Conservation (phyloP, 2,113 vertebrate species). For the Aleadryas rufinucha region DNA sequence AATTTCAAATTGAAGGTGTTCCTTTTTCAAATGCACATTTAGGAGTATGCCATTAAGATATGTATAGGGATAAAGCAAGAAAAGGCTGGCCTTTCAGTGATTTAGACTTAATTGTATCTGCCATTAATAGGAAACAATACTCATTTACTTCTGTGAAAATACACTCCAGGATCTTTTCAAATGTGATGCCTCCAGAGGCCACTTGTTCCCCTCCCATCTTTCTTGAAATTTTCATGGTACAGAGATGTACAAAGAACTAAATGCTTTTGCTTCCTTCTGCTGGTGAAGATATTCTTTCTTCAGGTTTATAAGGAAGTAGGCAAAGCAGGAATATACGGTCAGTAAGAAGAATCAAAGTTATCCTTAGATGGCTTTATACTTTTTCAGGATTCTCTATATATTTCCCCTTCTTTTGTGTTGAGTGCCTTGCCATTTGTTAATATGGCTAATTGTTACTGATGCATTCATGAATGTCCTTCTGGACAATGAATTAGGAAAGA, state of each 20-base stretch:
- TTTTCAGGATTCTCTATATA: not conserved
- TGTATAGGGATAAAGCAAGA: not conserved
- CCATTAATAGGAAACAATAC: not conserved
- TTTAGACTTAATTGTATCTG: not conserved
- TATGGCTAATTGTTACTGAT: not conserved
- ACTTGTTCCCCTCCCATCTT: not conserved
- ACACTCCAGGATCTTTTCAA: not conserved
- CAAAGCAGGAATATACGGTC: not conserved
- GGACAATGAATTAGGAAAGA: not conserved
- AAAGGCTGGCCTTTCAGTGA: not conserved
- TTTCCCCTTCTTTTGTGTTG: not conserved
- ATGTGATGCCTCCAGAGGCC: not conserved
- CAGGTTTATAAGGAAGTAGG: not conserved
- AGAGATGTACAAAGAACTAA: not conserved
- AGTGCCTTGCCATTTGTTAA: not conserved
- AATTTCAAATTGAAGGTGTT: not conserved
- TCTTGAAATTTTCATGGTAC: not conserved
- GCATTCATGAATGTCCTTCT: accelerated
- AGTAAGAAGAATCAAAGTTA: not conserved
- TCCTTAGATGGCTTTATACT: not conserved
- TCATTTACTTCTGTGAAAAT: not conserved
- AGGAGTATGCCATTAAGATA: not conserved
- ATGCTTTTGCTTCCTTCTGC: not conserved
- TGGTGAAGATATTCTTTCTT: not conserved
- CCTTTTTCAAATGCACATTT: not conserved